These are phyloP conservation scores for Drosophila serrata DNA, from an alignment of 1,140 invertebrate species.

Conservation along the genomic window DNA sequence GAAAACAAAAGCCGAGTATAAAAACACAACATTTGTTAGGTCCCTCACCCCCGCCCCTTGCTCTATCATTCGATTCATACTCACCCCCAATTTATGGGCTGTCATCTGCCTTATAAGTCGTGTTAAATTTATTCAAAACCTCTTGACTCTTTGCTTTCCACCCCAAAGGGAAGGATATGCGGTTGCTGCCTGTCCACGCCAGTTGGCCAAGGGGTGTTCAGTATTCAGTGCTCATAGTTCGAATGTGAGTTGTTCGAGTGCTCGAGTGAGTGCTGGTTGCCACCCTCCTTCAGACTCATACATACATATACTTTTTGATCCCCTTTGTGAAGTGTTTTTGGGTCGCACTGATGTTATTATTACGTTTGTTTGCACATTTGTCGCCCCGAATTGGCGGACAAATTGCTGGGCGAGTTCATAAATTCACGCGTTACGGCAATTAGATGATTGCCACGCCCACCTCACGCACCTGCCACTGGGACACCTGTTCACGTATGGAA, in stretches of 20 bases:
- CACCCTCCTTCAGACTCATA: background rate
- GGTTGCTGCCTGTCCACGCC: conserved; percentile 45
- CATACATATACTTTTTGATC: conserved; percentile 53
- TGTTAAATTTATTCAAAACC: conserved; percentile 83
- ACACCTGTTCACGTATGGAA: conserved; percentile 37
- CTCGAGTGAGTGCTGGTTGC: conserved; percentile 50
- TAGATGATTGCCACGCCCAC: conserved; percentile 70
- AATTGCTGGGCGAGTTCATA: conserved; percentile 70
- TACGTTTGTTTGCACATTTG: conserved; percentile 82
- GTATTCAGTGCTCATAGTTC: background rate
- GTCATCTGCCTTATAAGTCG: conserved; percentile 76
- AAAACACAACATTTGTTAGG: conserved; percentile 66
- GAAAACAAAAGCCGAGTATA: conserved; percentile 59
- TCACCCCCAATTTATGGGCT: conserved; percentile 3
- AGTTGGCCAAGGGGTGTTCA: conserved; percentile 73
- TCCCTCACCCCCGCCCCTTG: conserved; percentile 40
- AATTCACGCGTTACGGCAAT: conserved; percentile 64
- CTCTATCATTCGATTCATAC: conserved; percentile 11
- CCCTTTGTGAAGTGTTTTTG: conserved; percentile 64
- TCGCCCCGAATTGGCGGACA: conserved; percentile 63
- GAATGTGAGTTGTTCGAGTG: conserved; percentile 45
- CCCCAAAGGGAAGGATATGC: conserved; percentile 44
- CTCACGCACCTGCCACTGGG: conserved; percentile 44
- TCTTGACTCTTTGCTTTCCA: conserved; percentile 69
- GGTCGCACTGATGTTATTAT: conserved; percentile 72